Evolutionary conservation across 2,888 invertebrate species (phyloP), one percentile per base, ranked within the genome.

Genomic region (Acronicta alni): DNA sequence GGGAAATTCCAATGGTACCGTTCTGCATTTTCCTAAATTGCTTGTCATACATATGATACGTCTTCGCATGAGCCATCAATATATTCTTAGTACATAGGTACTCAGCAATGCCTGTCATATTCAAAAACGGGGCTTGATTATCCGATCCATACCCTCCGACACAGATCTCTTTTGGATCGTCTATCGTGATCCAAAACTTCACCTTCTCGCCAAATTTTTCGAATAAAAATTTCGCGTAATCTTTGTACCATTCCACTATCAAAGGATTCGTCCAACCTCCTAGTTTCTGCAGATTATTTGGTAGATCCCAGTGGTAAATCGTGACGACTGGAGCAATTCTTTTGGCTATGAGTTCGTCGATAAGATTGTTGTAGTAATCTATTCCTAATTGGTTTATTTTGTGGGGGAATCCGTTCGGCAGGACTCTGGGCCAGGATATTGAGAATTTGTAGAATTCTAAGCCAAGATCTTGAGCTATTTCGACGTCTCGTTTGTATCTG

Each of bases 241-340:
- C 93, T 16, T 81, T 89, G 74, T 95, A 96, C 89, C 95, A 95
- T 16, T 93, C 86, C 0, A 92, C 89, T 39, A 95, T 86, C 1
- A 88, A 41, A 0, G 95, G 92, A 79, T 96, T 96, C 0, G 92
- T 67, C 95, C 95, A 96, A 0, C 96, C 96, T 0, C 96, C 96
- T 26, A 95, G 74, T 39, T 94, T 90, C 86, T 95, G 93, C 1
- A 95, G 67, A n/a, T 75, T 74, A 58, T 93, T 85, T 0, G 96
- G 96, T 30, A 96, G 85, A 82, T 96, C 96, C 95, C 95, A 96
- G 68, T 96, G 96, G 80, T 95, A 96, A 46, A 96, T 87, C 0
- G 95, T 96, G 0, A 95, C 89, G 68, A 95, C 88, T 0, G 96
- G 96, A 61, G 87, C 83, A 3, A 97, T 96, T 14, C 92, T 93